Conservation (phyloP, 1,140 invertebrate species). For the Plectrocnemia conspersa region DNA sequence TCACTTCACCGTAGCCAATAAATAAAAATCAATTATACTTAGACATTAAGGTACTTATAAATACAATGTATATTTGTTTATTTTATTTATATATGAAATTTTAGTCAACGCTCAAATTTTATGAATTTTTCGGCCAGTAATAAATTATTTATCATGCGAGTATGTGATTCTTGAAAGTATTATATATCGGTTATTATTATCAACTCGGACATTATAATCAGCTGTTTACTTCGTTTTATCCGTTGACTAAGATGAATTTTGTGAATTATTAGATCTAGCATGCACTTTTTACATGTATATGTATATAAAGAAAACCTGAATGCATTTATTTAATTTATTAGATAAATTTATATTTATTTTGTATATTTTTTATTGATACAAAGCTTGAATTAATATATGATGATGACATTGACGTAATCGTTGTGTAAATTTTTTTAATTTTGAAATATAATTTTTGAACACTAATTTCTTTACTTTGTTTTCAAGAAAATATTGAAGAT, state of each 20-base stretch:
- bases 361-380: constrained; percentile 27
- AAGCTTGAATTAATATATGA: constrained; percentile 16
- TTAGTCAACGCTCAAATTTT: neutral
- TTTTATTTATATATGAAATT: neutral
- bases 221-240: too few species aligned
- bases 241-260: too few species aligned
- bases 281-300: too few species aligned
- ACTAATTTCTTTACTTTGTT: too few species aligned
- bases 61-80: constrained; percentile 1
- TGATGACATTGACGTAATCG: constrained; percentile 21
- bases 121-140: neutral
- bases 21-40: constrained; percentile 14
- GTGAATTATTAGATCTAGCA: too few species aligned
- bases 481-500: too few species aligned
- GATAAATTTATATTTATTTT: constrained; percentile 29
- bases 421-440: constrained; percentile 28
- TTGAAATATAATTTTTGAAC: constrained; percentile 33
- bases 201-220: too few species aligned
- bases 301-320: too few species aligned
- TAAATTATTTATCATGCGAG: neutral
- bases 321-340: constrained; percentile 10
- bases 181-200: too few species aligned
- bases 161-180: too few species aligned
- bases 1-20: constrained; percentile 6
- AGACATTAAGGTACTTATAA: constrained; percentile 7